Percentiles rank a stretch among this genome's conserved stretches.
phyloP scores from a whole-genome alignment of 2,888 invertebrate species.

The Pocota personata region DNA sequence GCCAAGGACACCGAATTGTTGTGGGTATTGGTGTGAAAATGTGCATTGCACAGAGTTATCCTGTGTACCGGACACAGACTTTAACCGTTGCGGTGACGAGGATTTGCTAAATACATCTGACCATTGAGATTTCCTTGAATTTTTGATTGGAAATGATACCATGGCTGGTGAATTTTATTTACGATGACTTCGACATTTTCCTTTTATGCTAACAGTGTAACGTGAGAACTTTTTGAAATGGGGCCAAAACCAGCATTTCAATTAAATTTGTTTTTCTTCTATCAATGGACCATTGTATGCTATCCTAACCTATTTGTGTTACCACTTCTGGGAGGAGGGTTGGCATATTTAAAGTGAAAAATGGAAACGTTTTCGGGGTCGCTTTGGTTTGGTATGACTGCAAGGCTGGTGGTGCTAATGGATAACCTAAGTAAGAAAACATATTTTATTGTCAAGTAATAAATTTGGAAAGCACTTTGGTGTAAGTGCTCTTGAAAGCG shows the following conservation, averaged over 20 bases:
- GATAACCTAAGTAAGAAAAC: constrained; percentile 35
- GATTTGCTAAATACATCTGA: neutral
- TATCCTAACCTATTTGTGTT: constrained; percentile 37
- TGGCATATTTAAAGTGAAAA: neutral
- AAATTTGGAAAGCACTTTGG: constrained; percentile 40
- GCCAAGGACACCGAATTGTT: neutral
- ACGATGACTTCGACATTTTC: neutral
- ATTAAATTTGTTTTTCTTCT: constrained; percentile 23
- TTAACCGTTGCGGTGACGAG: neutral
- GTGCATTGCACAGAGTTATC: neutral
- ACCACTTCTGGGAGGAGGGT: constrained; percentile 30
- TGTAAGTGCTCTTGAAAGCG: constrained; percentile 14
- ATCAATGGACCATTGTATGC: constrained; percentile 23
- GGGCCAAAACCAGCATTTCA: constrained; percentile 22
- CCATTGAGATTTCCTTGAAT: neutral
- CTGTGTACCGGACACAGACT: neutral
- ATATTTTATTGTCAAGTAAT: constrained; percentile 28
- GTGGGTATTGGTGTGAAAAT: neutral
- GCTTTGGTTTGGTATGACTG: constrained; percentile 12
- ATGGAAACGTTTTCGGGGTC: neutral
- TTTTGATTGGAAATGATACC: neutral
- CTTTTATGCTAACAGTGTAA: neutral
- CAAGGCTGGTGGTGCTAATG: constrained; percentile 29
- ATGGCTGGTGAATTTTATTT: neutral
- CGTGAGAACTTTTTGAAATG: neutral